A percentile compares a stretch with the other conserved stretches of the same genome.
Conservation (phyloP, 2,888 invertebrate genomes). For the Ichneumoninae sp. region DNA sequence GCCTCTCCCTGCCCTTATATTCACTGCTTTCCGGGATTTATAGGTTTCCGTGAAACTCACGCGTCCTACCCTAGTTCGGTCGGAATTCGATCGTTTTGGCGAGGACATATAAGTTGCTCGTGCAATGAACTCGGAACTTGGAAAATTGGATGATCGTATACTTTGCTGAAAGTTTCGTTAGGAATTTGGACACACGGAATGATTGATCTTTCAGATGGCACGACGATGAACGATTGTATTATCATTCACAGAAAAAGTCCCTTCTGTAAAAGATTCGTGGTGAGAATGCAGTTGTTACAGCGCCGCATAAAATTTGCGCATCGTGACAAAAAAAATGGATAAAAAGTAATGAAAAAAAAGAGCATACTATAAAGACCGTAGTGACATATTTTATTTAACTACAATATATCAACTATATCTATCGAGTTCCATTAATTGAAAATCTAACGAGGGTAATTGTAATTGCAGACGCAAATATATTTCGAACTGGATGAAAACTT, state of each 20-base stretch:
- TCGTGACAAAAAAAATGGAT: background rate
- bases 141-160: background rate
- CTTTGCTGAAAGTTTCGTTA: background rate
- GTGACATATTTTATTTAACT: too few relatives aligned
- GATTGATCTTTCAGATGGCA: background rate
- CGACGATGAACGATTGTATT: background rate
- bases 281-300: background rate
- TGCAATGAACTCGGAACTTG: background rate
- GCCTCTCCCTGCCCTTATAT: constrained; percentile 23
- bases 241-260: background rate
- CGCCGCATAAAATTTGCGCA: background rate
- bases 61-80: background rate
- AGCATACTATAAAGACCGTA: too few relatives aligned
- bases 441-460: too few relatives aligned
- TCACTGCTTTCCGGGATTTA: constrained; percentile 34
- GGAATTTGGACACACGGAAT: background rate
- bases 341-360: background rate
- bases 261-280: background rate
- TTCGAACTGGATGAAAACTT: background rate
- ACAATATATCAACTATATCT: too few relatives aligned
- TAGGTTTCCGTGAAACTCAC: constrained; percentile 19
- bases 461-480: background rate
- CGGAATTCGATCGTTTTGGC: constrained; percentile 25
- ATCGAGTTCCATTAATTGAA: too few relatives aligned
- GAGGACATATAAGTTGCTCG: constrained; percentile 7